Evolutionary conservation across 2,797 vertebrate genomes (phyloP), one percentile per base, ranked within the genome.

Genomic region (Spinus pinus): DNA sequence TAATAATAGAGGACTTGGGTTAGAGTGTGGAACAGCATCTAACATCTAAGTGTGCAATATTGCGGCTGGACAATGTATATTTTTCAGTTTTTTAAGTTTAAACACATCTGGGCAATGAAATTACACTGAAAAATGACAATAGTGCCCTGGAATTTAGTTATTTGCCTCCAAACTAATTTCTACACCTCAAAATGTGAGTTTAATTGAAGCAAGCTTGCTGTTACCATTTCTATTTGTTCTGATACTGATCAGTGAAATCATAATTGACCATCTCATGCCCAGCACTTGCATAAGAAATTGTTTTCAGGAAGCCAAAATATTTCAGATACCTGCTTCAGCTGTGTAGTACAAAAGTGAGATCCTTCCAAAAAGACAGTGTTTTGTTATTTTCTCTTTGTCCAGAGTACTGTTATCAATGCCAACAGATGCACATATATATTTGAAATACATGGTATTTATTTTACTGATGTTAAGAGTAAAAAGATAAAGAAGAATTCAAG

Each of bases 151-250:
- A 77, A 84, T 42, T 81, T 33, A 62, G 25, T 66, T 78, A 30
- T 66, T 87, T 81, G 3, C 21, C 31, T 70, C 24, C 41, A 50
- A 66, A 74, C 3, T 33, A 12, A 31, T 61, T 86, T 95, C 24
- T 24, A 7, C 4, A 31, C 2, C 7, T 19, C 5, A 53, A 1
- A 2, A 24, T 11, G 7, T 14, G 53, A 78, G 8, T 49, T 42
- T 74, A 54, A 83, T 77, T 53, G 39, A 78, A 84, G 57, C 2
- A 70, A 78, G 16, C 11, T 72, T 73, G 9, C 8, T 81, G 14
- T 70, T 42, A 39, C 27, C 33, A 71, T 51, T 64, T 15, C 7
- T 58, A 14, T 78, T 77, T 78, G 21, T 84, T 67, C 19, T 81
- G 15, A 54, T 50, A 53, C 7, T 66, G 46, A n/a, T 22, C 49